Evolutionary conservation across 1,140 invertebrate species (phyloP), one percentile per base, ranked within the genome.

Genomic region (Heterodera schachtii): DNA sequence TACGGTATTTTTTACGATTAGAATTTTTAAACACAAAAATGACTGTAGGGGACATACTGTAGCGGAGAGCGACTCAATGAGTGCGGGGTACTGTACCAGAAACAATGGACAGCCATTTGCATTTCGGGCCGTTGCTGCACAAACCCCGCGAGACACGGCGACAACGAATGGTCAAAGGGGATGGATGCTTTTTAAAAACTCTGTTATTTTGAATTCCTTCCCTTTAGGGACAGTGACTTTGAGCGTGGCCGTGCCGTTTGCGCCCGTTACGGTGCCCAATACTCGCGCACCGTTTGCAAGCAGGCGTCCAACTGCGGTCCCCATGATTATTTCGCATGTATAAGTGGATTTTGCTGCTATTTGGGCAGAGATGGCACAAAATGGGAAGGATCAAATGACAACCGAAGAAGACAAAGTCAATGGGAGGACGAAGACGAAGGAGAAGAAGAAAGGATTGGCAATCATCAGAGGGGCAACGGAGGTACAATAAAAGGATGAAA

Each of bases 261-360:
- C 19, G 11, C 16, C 16, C 57, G 57, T 1, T 60, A 60, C 57
- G 57, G 57, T 11, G 69, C 21, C 69, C 69, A 19, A 46, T 71
- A 71, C 19, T 43, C 69, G 69, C 69, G 69, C 69, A 41, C 31
- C 0, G 31, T 31, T 13, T 71, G 69, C 69, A 41, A 71, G 41
- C 19, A 19, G 69, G 69, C 69, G 5, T 41, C 69, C 69, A 71
- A 71, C 69, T 71, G 69, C 21, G 69, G 69, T 41, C 69, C 69
- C 31, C 13, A 41, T 31, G 69, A 71, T 4, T 43, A 46, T 46
- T 71, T 19, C 69, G 44, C 44, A 1, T 71, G 69, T 31, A 46
- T 71, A 1, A 71, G 69, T 11, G 69, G 69, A 7, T 71, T 11
- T 46, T 71, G 69, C 69, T 71, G 69, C 69, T 71, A 31, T 46